Evolutionary conservation across 2,113 vertebrate species (phyloP).

Genomic region (Oryzias melastigma): DNA sequence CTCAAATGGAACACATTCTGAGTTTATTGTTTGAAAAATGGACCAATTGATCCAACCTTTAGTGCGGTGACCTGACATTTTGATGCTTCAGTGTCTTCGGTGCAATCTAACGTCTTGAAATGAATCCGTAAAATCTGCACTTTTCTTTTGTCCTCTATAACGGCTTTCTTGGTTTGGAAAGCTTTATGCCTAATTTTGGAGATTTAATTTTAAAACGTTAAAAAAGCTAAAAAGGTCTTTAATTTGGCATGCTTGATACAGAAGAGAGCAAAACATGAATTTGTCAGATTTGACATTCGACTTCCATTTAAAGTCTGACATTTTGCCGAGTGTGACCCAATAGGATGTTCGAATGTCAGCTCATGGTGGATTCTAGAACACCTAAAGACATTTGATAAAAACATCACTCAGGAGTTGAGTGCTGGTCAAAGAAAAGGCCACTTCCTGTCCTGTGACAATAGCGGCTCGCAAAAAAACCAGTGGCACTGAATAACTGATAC

Average conservation of each 20-base stretch:
- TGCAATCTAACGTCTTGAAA: slow-evolving; percentile 27
- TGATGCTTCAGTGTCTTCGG: slow-evolving; percentile 46
- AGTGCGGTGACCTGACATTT: slow-evolving; percentile 37
- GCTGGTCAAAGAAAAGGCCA: slow-evolving; percentile 42
- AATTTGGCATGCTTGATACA: no score
- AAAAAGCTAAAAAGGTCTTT: not conserved
- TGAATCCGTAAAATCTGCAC: slow-evolving; percentile 38
- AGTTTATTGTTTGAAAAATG: slow-evolving; percentile 60
- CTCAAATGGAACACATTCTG: slow-evolving; percentile 61
- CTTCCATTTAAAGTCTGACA: slow-evolving; percentile 67
- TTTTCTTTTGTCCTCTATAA: slow-evolving; percentile 35
- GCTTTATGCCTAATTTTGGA: slow-evolving; percentile 19
- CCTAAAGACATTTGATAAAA: slow-evolving; percentile 42
- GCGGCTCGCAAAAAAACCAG: slow-evolving; percentile 9
- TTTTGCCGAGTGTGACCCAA: slow-evolving; percentile 58
- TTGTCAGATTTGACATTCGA: slow-evolving; percentile 46
- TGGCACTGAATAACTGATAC: slow-evolving; percentile 19
- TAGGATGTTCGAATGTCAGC: slow-evolving; percentile 60
- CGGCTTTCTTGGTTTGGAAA: slow-evolving; percentile 2
- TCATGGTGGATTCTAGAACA: slow-evolving; percentile 28
- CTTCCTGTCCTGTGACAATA: slow-evolving; percentile 47
- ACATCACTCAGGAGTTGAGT: slow-evolving; percentile 34
- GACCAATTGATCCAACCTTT: slow-evolving; percentile 45
- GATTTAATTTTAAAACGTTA: slow-evolving; percentile 10
- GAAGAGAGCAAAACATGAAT: slow-evolving; percentile 27